phyloP scores from a whole-genome alignment of 2,797 vertebrate genomes.

The Micromesistius poutassou region DNA sequence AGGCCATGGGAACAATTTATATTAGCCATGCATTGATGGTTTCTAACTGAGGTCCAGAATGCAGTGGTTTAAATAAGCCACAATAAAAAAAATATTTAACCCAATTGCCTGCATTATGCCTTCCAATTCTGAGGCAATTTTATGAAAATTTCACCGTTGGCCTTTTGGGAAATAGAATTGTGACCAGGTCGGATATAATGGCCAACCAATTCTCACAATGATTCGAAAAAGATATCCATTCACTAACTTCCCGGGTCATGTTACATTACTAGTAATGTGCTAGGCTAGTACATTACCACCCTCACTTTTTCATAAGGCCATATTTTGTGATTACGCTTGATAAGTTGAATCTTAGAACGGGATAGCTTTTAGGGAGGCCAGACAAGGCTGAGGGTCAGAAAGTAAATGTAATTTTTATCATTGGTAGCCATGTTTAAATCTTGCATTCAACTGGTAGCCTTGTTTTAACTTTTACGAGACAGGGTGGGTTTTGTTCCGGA shows the following conservation, averaged over 20 bases:
- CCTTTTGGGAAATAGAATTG: not conserved
- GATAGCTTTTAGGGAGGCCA: not conserved
- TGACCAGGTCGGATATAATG: not conserved
- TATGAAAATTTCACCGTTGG: not conserved
- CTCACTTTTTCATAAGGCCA: not conserved
- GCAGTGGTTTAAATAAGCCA: not conserved
- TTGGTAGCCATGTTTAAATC: not conserved
- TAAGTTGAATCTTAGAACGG: not conserved
- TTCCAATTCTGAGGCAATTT: not conserved
- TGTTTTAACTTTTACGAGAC: not conserved
- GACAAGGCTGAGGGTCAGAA: not conserved
- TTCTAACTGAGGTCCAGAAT: slow-evolving; percentile 8
- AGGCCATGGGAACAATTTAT: not conserved
- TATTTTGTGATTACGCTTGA: not conserved
- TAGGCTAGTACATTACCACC: not conserved
- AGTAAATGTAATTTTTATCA: not conserved
- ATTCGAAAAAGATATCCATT: not conserved
- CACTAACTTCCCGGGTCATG: not conserved
- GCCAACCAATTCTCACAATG: not conserved
- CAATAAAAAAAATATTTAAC: not conserved
- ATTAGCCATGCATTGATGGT: not conserved
- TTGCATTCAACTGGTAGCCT: slow-evolving; percentile 1
- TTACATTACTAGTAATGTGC: not conserved
- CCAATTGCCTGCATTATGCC: not conserved
- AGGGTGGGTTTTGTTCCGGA: not conserved